Base-by-base conservation (phyloP, 2,888 invertebrate genomes). In the Athalia cordata region DNA sequence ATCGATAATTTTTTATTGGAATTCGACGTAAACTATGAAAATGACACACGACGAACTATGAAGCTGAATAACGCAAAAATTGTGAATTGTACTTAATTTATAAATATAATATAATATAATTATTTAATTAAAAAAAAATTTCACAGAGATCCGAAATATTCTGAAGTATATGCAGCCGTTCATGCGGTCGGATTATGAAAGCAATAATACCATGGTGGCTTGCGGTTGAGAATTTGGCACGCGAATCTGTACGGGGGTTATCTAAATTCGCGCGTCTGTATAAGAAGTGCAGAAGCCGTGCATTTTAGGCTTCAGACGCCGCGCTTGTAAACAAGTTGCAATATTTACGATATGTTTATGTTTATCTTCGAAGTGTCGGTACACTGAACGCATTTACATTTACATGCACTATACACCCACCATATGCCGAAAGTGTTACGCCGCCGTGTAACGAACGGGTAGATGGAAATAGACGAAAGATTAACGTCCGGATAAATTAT, bases 291-390 rank as follows among this genome's bases (percentile, higher is more conserved):
- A 45, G 43, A 4, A 1, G 29, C 9, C 29, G 64, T 45, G 6
- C 7, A n/a, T 6, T n/a, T 55, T 9, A 9, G 55, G 11, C 55
- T 9, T n/a, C 55, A 55, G 11, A 11, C 43, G 43, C 49, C n/a
- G 4, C 15, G 57, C 13, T 29, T 70, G 57, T 70, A 70, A 70
- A 70, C 57, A 70, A 11, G 70, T 57, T 70, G 70, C 45, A 8
- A 70, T 57, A 57, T 57, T 70, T 57, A 70, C 57, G 70, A 57
- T 70, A 43, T 70, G 43, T 70, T 57, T 57, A 57, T 57, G 29
- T 29, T 29, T 29, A 29, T 29, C 47, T 57, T 29, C 15, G 7
- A 57, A 13, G 52, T 57, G 57, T 43, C 57, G 43, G 57, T 8
- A 15, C n/a, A 5, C 11, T 5, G 8, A 11, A 62, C 62, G 62